phyloP scores from a whole-genome alignment of 1,140 invertebrate genomes.

The Elysia chlorotica region DNA sequence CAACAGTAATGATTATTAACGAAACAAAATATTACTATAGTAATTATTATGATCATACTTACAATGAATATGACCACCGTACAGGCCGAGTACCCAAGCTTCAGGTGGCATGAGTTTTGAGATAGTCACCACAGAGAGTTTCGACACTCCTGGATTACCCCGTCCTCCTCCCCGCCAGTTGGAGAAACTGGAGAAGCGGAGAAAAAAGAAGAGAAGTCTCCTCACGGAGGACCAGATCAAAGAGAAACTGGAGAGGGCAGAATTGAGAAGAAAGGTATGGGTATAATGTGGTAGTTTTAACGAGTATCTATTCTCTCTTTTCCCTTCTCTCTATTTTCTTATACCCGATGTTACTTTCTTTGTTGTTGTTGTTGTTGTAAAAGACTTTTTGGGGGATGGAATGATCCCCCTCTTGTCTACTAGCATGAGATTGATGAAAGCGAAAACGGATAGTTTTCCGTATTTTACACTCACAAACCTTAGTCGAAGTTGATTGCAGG shows the following conservation, averaged over 20 bases:
- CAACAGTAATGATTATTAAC: too few species aligned
- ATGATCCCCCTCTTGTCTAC: too few species aligned
- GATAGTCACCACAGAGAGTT: slow-evolving; percentile 28
- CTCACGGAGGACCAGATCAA: slow-evolving; percentile 49
- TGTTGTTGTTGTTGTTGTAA: too few species aligned
- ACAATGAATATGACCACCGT: too few species aligned
- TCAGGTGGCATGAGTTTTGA: slow-evolving; percentile 57
- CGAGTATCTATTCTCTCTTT: neutral
- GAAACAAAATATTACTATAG: too few species aligned
- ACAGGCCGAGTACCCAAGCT: slow-evolving; percentile 36
- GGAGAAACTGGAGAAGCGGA: slow-evolving; percentile 35
- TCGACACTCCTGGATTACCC: neutral
- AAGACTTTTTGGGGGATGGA: too few species aligned
- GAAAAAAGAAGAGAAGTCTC: slow-evolving; percentile 43
- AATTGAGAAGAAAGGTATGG: slow-evolving; percentile 47
- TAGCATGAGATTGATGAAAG: too few species aligned
- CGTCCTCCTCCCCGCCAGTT: slow-evolving; percentile 34
- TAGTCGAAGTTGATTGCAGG: too few species aligned
- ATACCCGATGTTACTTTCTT: neutral
- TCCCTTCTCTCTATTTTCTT: neutral
- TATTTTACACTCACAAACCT: too few species aligned
- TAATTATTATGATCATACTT: too few species aligned
- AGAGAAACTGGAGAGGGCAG: slow-evolving; percentile 47
- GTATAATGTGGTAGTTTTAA: neutral
- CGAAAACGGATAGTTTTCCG: too few species aligned